Base-by-base conservation (phyloP, 2,797 vertebrate genomes). In the Hoplostethus mediterraneus region DNA sequence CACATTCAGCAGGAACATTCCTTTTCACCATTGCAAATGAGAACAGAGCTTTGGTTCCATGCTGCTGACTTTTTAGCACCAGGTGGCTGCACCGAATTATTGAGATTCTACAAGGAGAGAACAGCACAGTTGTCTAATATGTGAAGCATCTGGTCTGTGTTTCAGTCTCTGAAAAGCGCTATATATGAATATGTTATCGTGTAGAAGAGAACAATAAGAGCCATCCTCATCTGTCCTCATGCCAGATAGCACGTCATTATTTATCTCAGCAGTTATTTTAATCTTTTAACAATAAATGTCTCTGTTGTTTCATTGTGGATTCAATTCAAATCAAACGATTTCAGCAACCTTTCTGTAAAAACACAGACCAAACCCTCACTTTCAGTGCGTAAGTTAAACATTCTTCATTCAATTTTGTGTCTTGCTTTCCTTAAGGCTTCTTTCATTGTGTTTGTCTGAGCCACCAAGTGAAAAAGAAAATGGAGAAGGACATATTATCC, bases 1-100 rank as follows among this genome's bases (percentile, higher is more conserved):
- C 83, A 92, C 81, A 84, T 90, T 87, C 79, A 70, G 81, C 77
- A 79, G 78, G 79, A 92, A 77, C 71, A 74, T 71, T 86, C 66
- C 83, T 80, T 91, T 90, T 89, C 82, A 84, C 75, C 81, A 87
- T 80, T 85, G 79, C 83, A 88, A 84, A 89, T 88, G 72, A 82
- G 78, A 82, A 67, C 63, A 60, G 68, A 84, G 76, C 52, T 56
- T 67, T 67, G 73, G 74, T 88, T 85, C 78, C 77, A 63, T 79
- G 62, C 81, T 81, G 83, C 71, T 88, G 86, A 89, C 83, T 85
- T 73, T 81, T 79, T 80, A 84, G 85, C 85, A 84, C 81, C 85
- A 89, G 89, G 82, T 90, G 91, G 83, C 84, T 87, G 55, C 65
- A 81, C 73, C 63, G 72, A 63, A 55, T 81, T 85, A 84, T 85